Percentiles rank a stretch among this genome's conserved stretches.
Evolutionary conservation across 37 sponge, comb jelly and placozoan species (phyloP).

Genomic region (Hormiphora californensis): DNA sequence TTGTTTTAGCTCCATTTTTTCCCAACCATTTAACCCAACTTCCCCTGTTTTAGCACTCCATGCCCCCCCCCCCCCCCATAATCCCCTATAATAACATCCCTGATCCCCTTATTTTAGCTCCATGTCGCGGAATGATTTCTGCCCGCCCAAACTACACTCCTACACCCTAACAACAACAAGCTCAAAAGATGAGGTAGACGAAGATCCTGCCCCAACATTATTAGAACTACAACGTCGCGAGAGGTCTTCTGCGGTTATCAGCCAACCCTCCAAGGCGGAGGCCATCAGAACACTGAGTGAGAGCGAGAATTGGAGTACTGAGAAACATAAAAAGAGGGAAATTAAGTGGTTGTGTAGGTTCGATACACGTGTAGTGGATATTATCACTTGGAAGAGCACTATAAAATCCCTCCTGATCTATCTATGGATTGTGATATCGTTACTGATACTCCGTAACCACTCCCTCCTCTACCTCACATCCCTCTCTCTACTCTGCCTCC

Average conservation of each 20-base stretch:
- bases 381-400: conserved; percentile 5
- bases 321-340: no score
- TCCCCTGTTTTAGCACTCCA: no score
- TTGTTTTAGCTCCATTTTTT: no score
- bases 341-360: neutral
- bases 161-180: conserved; percentile 24
- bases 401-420: neutral
- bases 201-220: neutral
- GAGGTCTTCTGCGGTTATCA: conserved; percentile 31
- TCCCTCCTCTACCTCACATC: neutral
- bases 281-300: no score
- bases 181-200: conserved; percentile 11
- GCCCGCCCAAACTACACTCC: no score
- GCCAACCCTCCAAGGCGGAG: no score
- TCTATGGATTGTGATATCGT: neutral
- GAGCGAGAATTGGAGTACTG: no score
- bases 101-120: no score
- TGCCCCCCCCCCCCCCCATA: no score
- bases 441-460: neutral
- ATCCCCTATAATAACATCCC: no score
- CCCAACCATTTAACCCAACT: no score
- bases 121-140: no score
- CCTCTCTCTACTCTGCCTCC: neutral
- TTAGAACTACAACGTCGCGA: conserved; percentile 15
- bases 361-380: neutral